Percentiles rank a stretch among this genome's conserved stretches.
Conservation (phyloP, 2,888 invertebrate genomes). For the Eristalinus aeneus region DNA sequence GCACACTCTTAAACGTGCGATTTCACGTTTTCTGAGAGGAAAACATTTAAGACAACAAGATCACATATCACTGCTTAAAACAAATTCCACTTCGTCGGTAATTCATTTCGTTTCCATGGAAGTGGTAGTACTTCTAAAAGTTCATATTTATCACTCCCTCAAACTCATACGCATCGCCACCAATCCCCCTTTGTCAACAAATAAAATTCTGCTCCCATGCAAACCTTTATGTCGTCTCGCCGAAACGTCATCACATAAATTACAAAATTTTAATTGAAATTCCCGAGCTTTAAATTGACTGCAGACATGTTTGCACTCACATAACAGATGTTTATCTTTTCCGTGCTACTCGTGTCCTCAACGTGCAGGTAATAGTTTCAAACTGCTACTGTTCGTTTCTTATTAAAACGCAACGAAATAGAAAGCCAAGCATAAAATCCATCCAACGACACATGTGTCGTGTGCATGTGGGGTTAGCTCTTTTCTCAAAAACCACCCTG, state of each 20-base stretch:
- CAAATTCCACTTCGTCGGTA: too few species aligned
- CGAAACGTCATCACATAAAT: not conserved
- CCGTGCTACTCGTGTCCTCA: not conserved
- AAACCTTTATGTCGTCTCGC: not conserved
- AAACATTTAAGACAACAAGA: too few species aligned
- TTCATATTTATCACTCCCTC: not conserved
- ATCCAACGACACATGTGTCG: not conserved
- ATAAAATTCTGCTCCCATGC: not conserved
- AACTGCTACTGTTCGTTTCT: not conserved
- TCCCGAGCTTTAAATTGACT: not conserved
- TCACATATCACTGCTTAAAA: too few species aligned
- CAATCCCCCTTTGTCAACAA: not conserved
- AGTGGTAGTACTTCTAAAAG: too few species aligned
- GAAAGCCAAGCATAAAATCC: not conserved
- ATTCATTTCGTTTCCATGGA: too few species aligned
- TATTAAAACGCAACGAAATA: not conserved
- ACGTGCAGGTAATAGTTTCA: slow-evolving; percentile 13
- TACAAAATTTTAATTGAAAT: not conserved
- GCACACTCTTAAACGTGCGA: too few species aligned
- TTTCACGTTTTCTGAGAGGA: too few species aligned
- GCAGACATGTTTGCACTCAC: not conserved
- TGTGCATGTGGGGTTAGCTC: not conserved
- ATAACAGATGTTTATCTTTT: not conserved
- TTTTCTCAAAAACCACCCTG: not conserved
- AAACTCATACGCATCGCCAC: not conserved